Evolutionary conservation across 2,797 vertebrate species (phyloP).

Genomic region (Etheostoma perlongum): DNA sequence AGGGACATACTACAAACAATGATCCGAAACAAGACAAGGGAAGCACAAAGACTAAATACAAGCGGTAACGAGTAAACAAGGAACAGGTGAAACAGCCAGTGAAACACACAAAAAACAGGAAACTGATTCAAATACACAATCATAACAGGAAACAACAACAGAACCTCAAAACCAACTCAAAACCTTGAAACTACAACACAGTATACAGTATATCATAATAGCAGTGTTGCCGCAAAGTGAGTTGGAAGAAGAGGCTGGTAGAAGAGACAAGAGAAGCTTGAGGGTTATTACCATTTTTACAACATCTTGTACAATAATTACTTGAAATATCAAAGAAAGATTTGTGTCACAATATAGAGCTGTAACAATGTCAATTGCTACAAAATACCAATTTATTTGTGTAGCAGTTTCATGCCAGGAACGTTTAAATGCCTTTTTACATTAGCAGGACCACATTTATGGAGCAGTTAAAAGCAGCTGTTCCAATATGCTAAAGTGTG

Average conservation of each 20-base stretch:
- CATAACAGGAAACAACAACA: no score
- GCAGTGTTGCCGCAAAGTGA: background rate
- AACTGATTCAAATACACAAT: no score
- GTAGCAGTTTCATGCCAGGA: conserved; percentile 24
- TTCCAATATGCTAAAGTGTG: conserved; percentile 43
- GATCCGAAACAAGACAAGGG: no score
- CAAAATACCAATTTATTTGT: conserved; percentile 20
- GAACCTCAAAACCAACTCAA: no score
- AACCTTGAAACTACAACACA: no score
- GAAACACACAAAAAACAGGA: no score
- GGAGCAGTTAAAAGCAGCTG: conserved; percentile 50
- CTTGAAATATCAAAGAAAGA: conserved; percentile 16
- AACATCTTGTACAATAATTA: conserved; percentile 14
- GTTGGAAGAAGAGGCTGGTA: background rate
- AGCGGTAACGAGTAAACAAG: no score
- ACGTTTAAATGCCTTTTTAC: conserved; percentile 28
- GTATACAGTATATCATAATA: background rate
- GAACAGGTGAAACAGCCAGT: no score
- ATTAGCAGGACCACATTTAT: conserved; percentile 31
- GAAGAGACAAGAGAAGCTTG: background rate
- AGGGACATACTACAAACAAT: no score
- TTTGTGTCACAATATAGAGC: conserved; percentile 11
- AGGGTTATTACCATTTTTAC: conserved; percentile 8
- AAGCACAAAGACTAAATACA: no score
- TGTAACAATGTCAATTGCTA: conserved; percentile 14